These are phyloP conservation scores for Tenthredo mesomela DNA, from an alignment of 2,888 invertebrate genomes.

Conservation along the genomic window DNA sequence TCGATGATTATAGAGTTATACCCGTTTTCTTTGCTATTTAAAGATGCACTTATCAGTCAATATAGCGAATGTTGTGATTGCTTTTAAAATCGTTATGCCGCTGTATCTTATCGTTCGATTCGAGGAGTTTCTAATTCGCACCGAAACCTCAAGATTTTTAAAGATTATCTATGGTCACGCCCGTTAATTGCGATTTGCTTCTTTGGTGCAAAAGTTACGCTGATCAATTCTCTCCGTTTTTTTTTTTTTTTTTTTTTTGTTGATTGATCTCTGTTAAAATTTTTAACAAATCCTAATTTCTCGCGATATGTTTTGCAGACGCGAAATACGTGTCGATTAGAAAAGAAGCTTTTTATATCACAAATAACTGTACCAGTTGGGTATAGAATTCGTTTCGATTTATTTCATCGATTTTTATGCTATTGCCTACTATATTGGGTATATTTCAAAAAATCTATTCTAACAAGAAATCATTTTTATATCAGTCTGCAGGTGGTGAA, in stretches of 20 bases:
- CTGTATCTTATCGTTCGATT: neutral
- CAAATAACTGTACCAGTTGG: neutral
- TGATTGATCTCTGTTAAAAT: neutral
- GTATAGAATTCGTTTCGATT: neutral
- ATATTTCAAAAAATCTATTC: neutral
- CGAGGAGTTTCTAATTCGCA: neutral
- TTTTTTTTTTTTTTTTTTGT: neutral
- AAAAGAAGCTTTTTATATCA: neutral
- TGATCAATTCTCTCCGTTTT: neutral
- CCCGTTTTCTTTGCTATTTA: neutral
- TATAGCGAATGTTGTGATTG: neutral
- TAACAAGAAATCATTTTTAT: neutral
- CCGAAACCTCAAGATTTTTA: neutral
- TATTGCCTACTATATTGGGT: too few species aligned
- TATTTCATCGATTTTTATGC: neutral
- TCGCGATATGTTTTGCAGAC: neutral
- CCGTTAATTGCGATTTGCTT: neutral
- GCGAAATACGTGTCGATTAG: neutral
- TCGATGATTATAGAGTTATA: neutral
- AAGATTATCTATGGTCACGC: conserved; percentile 31
- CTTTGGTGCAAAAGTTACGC: neutral
- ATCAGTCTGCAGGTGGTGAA: neutral
- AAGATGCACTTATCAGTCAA: neutral
- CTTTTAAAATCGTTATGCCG: neutral
- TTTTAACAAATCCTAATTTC: neutral